Evolutionary conservation across 2,888 invertebrate genomes (phyloP), one percentile per base, ranked within the genome.

Genomic region (Callyntrura sp.): DNA sequence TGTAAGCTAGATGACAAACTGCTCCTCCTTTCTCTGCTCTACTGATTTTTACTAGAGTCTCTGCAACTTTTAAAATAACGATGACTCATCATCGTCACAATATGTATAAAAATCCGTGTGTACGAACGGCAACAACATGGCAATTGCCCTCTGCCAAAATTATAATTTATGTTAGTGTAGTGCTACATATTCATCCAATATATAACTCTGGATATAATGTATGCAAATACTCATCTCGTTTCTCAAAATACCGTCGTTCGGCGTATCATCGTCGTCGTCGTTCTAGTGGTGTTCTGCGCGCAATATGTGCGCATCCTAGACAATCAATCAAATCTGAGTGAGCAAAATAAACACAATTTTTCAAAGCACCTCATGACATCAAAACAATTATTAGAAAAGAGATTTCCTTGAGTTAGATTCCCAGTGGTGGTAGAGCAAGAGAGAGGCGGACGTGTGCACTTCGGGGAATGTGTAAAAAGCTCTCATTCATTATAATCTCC

Each of bases 331-430:
- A 79, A 79, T 11, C 43, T 51, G 55, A 60, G 17, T 79, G 55
- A 60, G 35, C 60, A 79, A 79, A 79, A 79, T 79, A 79, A 79
- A 79, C 79, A 79, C 60, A 57, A 79, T 79, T 79, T 79, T 60
- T 79, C 79, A 79, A 35, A 79, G 79, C 79, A 60, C 79, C 79
- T 79, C 79, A 57, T 79, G 57, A 79, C 79, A 79, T 79, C 79
- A 79, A 79, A 79, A 79, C 79, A 79, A 79, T 79, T 60, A 60
- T 79, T 60, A 79, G n/a, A 79, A 60, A 79, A 79, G 60, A 79
- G 79, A 79, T 79, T 79, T 60, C 79, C 79, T 79, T 79, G 57
- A 60, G 79, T 76, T 76, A 51, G 76, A 60, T 57, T 81, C 60
- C 28, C 81, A 81, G 81, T 20, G 9, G 45, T 23, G 35, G 35